Conservation (phyloP, 2,113 vertebrate species). For the Corvus hawaiiensis region DNA sequence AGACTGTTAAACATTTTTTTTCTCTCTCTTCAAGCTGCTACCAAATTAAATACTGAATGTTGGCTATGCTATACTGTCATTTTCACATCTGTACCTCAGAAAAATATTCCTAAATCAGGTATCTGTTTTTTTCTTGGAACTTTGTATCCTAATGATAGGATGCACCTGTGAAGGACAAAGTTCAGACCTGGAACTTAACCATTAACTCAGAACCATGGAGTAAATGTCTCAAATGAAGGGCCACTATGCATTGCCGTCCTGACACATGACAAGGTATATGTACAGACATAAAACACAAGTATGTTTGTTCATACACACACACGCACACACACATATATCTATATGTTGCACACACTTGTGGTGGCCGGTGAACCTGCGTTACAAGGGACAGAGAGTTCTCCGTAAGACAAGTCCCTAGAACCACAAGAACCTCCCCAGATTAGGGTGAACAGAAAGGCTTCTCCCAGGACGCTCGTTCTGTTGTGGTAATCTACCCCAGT, state of each 20-base stretch:
- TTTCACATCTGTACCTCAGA: neutral
- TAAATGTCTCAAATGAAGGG: neutral
- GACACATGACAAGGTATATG: neutral
- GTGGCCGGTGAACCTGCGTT: too few relatives aligned
- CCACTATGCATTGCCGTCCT: neutral
- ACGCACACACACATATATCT: neutral
- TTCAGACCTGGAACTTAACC: neutral
- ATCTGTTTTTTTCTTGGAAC: neutral
- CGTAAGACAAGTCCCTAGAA: too few relatives aligned
- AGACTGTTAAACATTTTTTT: neutral
- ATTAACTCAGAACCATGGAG: neutral
- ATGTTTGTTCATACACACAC: neutral
- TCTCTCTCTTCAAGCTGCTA: neutral
- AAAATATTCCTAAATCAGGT: neutral
- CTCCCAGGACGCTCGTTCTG: too few relatives aligned
- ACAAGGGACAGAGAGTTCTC: too few relatives aligned
- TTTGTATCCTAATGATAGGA: neutral
- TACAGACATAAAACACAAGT: neutral
- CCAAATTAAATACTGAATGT: neutral
- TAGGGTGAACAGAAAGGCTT: too few relatives aligned
- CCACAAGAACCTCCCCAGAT: too few relatives aligned
- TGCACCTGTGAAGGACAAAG: neutral
- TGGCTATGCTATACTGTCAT: neutral
- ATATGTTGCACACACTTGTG: neutral
- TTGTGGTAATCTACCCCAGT: too few relatives aligned